Evolutionary conservation across 2,888 invertebrate species (phyloP).

Genomic region (Melanostoma scalare): DNA sequence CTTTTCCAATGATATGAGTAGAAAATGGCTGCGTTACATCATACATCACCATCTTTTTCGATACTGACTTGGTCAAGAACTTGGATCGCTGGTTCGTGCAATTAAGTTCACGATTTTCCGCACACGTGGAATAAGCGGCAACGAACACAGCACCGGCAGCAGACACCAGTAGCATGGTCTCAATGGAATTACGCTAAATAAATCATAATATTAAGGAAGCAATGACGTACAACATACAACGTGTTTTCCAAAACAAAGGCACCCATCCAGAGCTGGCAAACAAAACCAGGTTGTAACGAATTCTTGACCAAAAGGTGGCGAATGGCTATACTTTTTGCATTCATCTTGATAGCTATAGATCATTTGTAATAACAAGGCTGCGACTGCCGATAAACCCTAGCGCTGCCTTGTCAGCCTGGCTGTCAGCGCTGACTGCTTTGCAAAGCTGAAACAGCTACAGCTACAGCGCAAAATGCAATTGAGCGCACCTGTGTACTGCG

Average conservation of each 20-base stretch:
- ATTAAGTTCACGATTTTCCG: constrained; percentile 37
- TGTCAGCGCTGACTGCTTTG: constrained; percentile 32
- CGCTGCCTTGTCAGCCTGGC: constrained; percentile 47
- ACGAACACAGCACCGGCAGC: neutral
- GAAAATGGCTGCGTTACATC: no score
- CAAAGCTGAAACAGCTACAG: constrained; percentile 11
- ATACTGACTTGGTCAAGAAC: neutral
- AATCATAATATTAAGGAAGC: constrained; percentile 67
- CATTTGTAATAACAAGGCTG: constrained; percentile 71
- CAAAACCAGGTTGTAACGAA: constrained; percentile 18
- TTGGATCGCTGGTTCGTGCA: constrained; percentile 4
- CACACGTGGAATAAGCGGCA: constrained; percentile 1
- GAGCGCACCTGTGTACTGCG: constrained; percentile 54
- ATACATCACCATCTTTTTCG: no score
- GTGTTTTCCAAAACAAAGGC: constrained; percentile 53
- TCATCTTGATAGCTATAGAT: constrained; percentile 71
- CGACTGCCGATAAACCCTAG: constrained; percentile 60
- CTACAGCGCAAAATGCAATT: constrained; percentile 41
- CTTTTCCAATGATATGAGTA: no score
- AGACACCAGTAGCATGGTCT: constrained; percentile 44
- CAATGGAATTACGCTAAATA: constrained; percentile 50
- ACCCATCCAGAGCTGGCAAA: neutral
- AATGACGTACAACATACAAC: constrained; percentile 37
- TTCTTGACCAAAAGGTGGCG: constrained; percentile 61
- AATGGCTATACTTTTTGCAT: constrained; percentile 47